Evolutionary conservation across 2,113 vertebrate genomes (phyloP).

Genomic region (Trogon surrucura): DNA sequence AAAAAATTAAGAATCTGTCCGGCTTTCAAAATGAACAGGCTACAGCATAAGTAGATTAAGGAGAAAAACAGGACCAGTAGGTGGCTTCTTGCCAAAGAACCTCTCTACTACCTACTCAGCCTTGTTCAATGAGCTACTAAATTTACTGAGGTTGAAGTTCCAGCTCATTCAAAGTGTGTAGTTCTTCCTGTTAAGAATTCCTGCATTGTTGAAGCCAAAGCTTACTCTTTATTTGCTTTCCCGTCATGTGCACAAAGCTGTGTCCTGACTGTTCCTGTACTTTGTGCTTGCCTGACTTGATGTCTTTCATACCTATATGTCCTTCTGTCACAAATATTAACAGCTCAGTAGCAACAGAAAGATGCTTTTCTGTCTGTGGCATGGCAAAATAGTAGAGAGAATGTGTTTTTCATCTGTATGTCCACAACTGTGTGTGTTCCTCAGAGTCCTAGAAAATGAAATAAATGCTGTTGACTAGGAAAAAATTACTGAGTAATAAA

Average conservation of each 20-base stretch:
- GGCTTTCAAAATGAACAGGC: not conserved
- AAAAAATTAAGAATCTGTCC: not conserved
- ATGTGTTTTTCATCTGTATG: not conserved
- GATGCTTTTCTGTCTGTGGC: not conserved
- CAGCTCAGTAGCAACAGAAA: not conserved
- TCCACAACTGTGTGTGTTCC: not conserved
- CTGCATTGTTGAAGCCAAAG: not conserved
- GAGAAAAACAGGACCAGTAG: not conserved
- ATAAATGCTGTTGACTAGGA: not conserved
- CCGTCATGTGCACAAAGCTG: not conserved
- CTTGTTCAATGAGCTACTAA: not conserved
- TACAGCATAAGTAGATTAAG: slow-evolving; percentile 3
- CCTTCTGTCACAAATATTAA: not conserved
- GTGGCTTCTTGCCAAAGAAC: not conserved
- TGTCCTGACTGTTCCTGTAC: not conserved
- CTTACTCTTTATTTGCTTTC: not conserved
- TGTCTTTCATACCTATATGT: not conserved
- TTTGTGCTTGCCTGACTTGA: not conserved
- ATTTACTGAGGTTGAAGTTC: not conserved
- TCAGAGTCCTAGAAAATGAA: not conserved
- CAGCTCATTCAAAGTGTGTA: not conserved
- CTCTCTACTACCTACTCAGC: not conserved
- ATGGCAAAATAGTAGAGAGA: not conserved
- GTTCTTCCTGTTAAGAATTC: not conserved
- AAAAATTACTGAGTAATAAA: not conserved